Evolutionary conservation across 2,113 vertebrate species (phyloP).

Genomic region (Dinomys branickii): DNA sequence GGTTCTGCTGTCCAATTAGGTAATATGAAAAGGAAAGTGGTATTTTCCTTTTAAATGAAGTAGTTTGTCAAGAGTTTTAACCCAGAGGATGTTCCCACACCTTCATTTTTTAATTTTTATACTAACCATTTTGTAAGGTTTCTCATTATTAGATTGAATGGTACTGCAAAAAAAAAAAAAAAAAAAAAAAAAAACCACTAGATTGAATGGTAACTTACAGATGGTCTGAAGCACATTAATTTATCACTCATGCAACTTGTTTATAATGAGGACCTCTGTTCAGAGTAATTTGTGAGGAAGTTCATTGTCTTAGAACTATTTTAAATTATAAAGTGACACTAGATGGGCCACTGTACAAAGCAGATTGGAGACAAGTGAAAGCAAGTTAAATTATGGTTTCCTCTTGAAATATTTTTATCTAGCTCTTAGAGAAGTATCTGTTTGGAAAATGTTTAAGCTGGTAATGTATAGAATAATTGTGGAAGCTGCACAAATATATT

Average conservation of each 20-base stretch:
- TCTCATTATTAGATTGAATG: constrained; percentile 30
- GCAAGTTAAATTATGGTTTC: not conserved
- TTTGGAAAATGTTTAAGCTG: not conserved
- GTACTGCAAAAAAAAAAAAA: no score
- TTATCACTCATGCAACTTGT: not conserved
- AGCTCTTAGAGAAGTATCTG: not conserved
- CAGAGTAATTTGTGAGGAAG: constrained; percentile 11
- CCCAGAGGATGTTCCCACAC: not conserved
- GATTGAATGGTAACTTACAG: not conserved
- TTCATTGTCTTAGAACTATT: not conserved
- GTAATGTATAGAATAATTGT: not conserved
- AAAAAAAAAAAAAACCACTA: no score
- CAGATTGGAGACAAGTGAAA: not conserved
- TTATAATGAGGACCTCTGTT: not conserved
- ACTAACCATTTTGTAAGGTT: not conserved
- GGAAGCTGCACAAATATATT: not conserved
- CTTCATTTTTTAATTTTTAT: not conserved
- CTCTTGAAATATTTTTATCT: not conserved
- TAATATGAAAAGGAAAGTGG: not conserved
- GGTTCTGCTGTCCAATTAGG: not conserved
- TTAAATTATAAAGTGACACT: not conserved
- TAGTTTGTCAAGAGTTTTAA: not conserved
- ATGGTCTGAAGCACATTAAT: not conserved
- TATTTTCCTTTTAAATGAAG: not conserved
- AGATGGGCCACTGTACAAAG: not conserved